Evolutionary conservation across 2,797 vertebrate genomes (phyloP).

Genomic region (Gambusia yucatana): DNA sequence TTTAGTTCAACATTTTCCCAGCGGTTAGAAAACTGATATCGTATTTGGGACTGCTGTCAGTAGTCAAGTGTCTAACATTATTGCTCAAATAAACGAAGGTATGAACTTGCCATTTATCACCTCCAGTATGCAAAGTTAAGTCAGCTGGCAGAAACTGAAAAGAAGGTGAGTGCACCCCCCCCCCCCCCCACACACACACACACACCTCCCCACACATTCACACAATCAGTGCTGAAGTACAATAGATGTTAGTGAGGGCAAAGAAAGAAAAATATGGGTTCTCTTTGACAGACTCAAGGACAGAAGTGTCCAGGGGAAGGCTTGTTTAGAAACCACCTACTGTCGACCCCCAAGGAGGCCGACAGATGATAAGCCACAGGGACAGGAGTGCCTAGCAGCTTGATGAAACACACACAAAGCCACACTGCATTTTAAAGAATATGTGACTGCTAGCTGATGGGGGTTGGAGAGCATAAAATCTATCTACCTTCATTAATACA

Average conservation of each 20-base stretch:
- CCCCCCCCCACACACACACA: neutral
- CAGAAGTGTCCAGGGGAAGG: slow-evolving; percentile 47
- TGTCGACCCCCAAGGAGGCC: slow-evolving; percentile 45
- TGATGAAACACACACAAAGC: slow-evolving; percentile 14
- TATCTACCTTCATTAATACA: slow-evolving; percentile 44
- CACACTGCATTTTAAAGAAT: slow-evolving; percentile 37
- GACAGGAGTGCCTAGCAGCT: slow-evolving; percentile 38
- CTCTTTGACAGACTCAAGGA: slow-evolving; percentile 54
- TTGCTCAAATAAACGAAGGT: neutral
- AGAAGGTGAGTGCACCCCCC: neutral
- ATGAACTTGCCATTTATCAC: neutral
- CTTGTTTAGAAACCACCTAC: slow-evolving; percentile 64
- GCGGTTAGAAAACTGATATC: neutral
- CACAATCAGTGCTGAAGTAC: neutral
- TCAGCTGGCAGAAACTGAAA: neutral
- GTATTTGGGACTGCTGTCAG: neutral
- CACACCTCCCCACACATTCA: neutral
- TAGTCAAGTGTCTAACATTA: neutral
- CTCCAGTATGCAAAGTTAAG: neutral
- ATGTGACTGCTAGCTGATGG: slow-evolving; percentile 40
- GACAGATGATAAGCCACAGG: slow-evolving; percentile 65
- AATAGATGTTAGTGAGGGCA: slow-evolving; percentile 26
- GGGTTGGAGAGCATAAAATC: slow-evolving; percentile 56
- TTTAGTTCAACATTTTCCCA: neutral
- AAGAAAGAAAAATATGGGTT: slow-evolving; percentile 37